A percentile compares a stretch with the other conserved stretches of the same genome.
Evolutionary conservation across 1,140 invertebrate genomes (phyloP).

Genomic region (Condylostylus longicornis): DNA sequence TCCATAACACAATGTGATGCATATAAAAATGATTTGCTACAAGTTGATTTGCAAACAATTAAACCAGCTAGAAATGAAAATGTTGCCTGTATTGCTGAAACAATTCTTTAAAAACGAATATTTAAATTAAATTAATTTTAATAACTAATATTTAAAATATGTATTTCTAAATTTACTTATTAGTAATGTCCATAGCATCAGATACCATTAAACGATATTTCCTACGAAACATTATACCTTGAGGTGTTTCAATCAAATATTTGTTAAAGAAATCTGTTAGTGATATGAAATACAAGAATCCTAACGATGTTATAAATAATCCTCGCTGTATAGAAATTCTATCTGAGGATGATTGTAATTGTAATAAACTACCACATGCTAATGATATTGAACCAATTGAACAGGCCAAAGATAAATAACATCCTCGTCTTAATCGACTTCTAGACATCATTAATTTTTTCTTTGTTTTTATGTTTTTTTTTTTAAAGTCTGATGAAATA

Average conservation of each 20-base stretch:
- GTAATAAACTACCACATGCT: conserved; percentile 29
- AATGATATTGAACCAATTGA: conserved; percentile 28
- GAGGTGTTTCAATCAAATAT: conserved; percentile 38
- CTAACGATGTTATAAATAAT: conserved; percentile 37
- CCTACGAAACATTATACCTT: conserved; percentile 38
- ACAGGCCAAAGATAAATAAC: conserved; percentile 27
- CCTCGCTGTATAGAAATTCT: conserved; percentile 41
- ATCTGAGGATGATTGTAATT: conserved; percentile 26
- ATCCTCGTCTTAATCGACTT: conserved; percentile 14
- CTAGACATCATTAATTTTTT: too few species aligned
- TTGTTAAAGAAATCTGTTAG: conserved; percentile 44
- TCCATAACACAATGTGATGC: conserved; percentile 53
- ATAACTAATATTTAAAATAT: not conserved
- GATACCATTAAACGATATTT: conserved; percentile 43
- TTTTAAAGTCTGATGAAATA: too few species aligned
- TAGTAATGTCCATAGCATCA: conserved; percentile 50
- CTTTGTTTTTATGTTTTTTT: too few species aligned
- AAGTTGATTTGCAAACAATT: conserved; percentile 46
- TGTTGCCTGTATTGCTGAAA: conserved; percentile 49
- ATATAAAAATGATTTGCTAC: conserved; percentile 43
- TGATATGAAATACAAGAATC: conserved; percentile 46
- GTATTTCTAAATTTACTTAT: conserved; percentile 42
- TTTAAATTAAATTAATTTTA: not conserved
- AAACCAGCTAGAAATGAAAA: conserved; percentile 46
- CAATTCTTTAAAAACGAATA: conserved; percentile 36